Conservation (phyloP, 64 coral and sea anemone genomes). For the Cladopsammia gracilis region DNA sequence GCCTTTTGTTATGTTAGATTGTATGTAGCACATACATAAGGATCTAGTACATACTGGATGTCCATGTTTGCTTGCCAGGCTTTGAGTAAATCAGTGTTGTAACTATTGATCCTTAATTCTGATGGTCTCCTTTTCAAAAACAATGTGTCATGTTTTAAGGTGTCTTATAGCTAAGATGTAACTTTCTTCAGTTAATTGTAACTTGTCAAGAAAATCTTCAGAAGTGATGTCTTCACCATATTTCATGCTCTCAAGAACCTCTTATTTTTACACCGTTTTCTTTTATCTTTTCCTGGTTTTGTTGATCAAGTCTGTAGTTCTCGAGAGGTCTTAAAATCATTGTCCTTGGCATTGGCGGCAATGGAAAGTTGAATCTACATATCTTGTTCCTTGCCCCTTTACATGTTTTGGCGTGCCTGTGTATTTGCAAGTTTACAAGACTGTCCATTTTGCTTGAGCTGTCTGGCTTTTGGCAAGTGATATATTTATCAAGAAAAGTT, state of each 20-base stretch:
- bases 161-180: too few species aligned
- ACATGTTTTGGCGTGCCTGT: background rate
- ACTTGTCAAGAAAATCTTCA: constrained; percentile 39
- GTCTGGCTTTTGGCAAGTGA: too few species aligned
- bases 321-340: constrained; percentile 15
- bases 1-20: constrained; percentile 60
- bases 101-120: too few species aligned
- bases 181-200: too few species aligned
- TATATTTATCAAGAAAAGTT: constrained; percentile 26
- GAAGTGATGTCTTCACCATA: constrained; percentile 53
- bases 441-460: background rate
- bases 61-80: too few species aligned
- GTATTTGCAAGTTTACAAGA: background rate
- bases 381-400: constrained; percentile 4
- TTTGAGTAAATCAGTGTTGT: too few species aligned
- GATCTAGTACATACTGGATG: too few species aligned
- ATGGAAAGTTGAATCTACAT: too few species aligned
- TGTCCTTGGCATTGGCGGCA: constrained; percentile 19
- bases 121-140: constrained; percentile 36
- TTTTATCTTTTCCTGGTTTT: constrained; percentile 21
- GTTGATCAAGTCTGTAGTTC: constrained; percentile 1
- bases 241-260: constrained; percentile 16
- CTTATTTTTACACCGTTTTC: constrained; percentile 3
- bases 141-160: background rate
- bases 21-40: constrained; percentile 70